phyloP scores from a whole-genome alignment of 1,140 invertebrate species.

The Drosophila nigrodunni region DNA sequence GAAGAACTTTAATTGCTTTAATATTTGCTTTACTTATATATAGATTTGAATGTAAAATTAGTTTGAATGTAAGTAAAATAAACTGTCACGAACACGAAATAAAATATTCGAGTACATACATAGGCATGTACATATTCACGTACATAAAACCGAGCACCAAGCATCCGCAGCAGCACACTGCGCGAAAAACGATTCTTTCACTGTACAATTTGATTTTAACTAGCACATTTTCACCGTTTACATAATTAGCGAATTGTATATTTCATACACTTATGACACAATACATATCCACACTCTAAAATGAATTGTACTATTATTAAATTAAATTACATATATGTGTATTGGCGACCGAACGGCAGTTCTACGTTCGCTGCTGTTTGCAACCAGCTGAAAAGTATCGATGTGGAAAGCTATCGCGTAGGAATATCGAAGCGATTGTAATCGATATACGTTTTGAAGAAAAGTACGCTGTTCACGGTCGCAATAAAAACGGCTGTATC shows the following conservation, averaged over 20 bases:
- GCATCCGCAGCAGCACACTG: slow-evolving; percentile 50
- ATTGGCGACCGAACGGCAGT: slow-evolving; percentile 47
- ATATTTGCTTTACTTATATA: slow-evolving; percentile 30
- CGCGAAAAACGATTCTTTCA: slow-evolving; percentile 47
- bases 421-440: slow-evolving; percentile 45
- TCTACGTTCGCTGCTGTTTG: slow-evolving; percentile 42
- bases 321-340: slow-evolving; percentile 55
- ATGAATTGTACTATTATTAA: slow-evolving; percentile 52
- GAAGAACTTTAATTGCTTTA: slow-evolving; percentile 40
- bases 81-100: slow-evolving; percentile 54
- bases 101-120: slow-evolving; percentile 42
- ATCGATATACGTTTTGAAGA: too few species aligned
- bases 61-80: slow-evolving; percentile 41
- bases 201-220: slow-evolving; percentile 37
- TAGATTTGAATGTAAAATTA: slow-evolving; percentile 34
- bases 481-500: too few species aligned
- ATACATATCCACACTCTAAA: slow-evolving; percentile 22
- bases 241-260: slow-evolving; percentile 39
- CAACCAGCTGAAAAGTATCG: slow-evolving; percentile 42
- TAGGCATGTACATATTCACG: slow-evolving; percentile 39
- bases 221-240: slow-evolving; percentile 29
- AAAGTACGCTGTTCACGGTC: too few species aligned
- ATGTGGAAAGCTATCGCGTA: slow-evolving; percentile 88
- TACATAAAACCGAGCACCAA: slow-evolving; percentile 41
- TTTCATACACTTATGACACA: slow-evolving; percentile 35